These are phyloP conservation scores for Serripes groenlandicus DNA, from an alignment of 2,888 invertebrate species.

Conservation along the genomic window DNA sequence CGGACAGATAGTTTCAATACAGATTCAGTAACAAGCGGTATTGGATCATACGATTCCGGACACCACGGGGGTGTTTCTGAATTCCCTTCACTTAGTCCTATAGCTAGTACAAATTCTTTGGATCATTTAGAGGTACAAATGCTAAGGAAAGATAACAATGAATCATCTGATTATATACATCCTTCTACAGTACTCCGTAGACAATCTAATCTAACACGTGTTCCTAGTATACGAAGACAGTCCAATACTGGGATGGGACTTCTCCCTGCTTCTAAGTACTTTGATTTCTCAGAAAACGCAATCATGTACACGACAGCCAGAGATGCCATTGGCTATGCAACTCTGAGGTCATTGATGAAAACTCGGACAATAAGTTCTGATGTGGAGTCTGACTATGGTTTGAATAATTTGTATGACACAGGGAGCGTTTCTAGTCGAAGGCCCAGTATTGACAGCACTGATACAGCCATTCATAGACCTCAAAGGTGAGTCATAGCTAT, in stretches of 20 bases:
- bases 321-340: slow-evolving; percentile 86
- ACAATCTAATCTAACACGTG: slow-evolving; percentile 81
- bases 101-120: slow-evolving; percentile 92
- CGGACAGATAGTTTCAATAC: slow-evolving; percentile 88
- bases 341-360: slow-evolving; percentile 84
- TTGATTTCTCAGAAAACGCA: slow-evolving; percentile 72
- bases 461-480: slow-evolving; percentile 34
- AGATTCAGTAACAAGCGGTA: slow-evolving; percentile 93
- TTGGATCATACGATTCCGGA: slow-evolving; percentile 93
- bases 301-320: slow-evolving; percentile 82
- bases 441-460: slow-evolving; percentile 72
- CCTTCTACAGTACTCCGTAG: slow-evolving; percentile 82
- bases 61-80: slow-evolving; percentile 66
- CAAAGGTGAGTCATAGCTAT: slow-evolving; percentile 47
- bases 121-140: slow-evolving; percentile 59
- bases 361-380: slow-evolving; percentile 81
- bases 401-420: slow-evolving; percentile 69
- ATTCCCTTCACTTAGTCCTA: slow-evolving; percentile 91
- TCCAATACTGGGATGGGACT: slow-evolving; percentile 58
- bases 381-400: slow-evolving; percentile 75
- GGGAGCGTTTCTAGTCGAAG: slow-evolving; percentile 67
- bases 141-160: slow-evolving; percentile 50
- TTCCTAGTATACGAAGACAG: slow-evolving; percentile 80
- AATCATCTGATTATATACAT: slow-evolving; percentile 84
- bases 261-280: slow-evolving; percentile 64